phyloP scores from a whole-genome alignment of 1,140 invertebrate genomes.

The Neodiprion lecontei region DNA sequence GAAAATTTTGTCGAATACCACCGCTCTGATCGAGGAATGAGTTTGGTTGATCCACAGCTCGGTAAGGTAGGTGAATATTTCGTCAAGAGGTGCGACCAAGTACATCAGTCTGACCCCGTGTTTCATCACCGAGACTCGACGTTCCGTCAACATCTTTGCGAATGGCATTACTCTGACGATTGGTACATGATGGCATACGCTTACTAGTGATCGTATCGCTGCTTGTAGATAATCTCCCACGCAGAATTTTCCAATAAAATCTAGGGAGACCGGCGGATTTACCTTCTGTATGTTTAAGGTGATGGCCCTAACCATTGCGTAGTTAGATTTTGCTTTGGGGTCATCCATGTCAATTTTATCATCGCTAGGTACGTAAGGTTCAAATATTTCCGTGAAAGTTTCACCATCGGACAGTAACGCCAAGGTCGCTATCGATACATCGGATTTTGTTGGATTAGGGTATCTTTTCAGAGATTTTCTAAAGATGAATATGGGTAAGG shows the following conservation, averaged over 20 bases:
- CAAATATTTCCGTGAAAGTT: conserved; percentile 30
- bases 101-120: conserved; percentile 43
- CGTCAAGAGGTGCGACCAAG: conserved; percentile 16
- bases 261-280: conserved; percentile 38
- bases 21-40: conserved; percentile 40
- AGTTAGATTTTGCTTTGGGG: conserved; percentile 7
- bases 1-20: conserved; percentile 29
- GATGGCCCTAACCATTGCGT: neutral
- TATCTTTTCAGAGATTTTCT: conserved; percentile 23
- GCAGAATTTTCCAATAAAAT: conserved; percentile 31
- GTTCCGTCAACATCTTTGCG: conserved; percentile 22
- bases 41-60: conserved; percentile 30
- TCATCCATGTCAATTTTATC: conserved; percentile 19
- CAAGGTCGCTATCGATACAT: conserved; percentile 21
- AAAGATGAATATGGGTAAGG: conserved; percentile 45
- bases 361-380: conserved; percentile 29
- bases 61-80: conserved; percentile 27
- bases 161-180: conserved; percentile 26
- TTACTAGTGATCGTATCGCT: conserved; percentile 19
- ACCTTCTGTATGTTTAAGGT: conserved; percentile 2
- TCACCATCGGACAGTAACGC: conserved; percentile 32
- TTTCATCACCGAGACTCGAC: conserved; percentile 40
- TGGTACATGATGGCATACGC: conserved; percentile 21
- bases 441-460: neutral
- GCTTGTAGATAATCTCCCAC: conserved; percentile 35